phyloP scores from a whole-genome alignment of 2,797 vertebrate genomes.

The Lithobates sylvaticus region DNA sequence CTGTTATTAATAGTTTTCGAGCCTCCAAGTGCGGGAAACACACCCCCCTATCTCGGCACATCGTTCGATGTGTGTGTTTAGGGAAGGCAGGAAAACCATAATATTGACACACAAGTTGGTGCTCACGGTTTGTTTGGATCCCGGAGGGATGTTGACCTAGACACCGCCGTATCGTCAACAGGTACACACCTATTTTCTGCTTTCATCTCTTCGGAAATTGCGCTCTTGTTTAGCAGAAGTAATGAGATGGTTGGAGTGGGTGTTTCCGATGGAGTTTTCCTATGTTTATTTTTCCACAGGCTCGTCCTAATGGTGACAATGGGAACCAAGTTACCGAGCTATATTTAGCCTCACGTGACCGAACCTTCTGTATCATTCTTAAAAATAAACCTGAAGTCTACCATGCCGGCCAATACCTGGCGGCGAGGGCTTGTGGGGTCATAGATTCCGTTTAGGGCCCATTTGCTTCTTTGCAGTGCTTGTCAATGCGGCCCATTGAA shows the following conservation, averaged over 20 bases:
- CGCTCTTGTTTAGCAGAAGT: constrained; percentile 66
- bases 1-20: constrained; percentile 71
- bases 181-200: constrained; percentile 33
- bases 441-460: neutral
- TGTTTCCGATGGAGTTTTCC: constrained; percentile 67
- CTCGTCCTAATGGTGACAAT: constrained; percentile 72
- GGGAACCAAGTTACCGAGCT: constrained; percentile 65
- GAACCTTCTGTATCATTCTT: constrained; percentile 67
- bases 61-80: constrained; percentile 62
- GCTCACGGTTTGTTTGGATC: constrained; percentile 70
- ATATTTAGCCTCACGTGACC: constrained; percentile 72
- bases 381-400: constrained; percentile 22
- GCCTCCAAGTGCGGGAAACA: constrained; percentile 66
- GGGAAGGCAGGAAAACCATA: constrained; percentile 67
- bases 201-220: constrained; percentile 67
- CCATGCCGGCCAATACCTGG: neutral
- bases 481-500: too few relatives aligned
- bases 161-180: constrained; percentile 11
- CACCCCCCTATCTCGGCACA: constrained; percentile 68
- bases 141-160: constrained; percentile 29
- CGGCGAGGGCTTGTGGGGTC: constrained; percentile 13
- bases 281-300: constrained; percentile 77
- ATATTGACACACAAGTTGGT: constrained; percentile 71
- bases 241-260: constrained; percentile 62
- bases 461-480: too few relatives aligned